Conservation (phyloP, 1,140 invertebrate species). For the Drosophila bocki region DNA sequence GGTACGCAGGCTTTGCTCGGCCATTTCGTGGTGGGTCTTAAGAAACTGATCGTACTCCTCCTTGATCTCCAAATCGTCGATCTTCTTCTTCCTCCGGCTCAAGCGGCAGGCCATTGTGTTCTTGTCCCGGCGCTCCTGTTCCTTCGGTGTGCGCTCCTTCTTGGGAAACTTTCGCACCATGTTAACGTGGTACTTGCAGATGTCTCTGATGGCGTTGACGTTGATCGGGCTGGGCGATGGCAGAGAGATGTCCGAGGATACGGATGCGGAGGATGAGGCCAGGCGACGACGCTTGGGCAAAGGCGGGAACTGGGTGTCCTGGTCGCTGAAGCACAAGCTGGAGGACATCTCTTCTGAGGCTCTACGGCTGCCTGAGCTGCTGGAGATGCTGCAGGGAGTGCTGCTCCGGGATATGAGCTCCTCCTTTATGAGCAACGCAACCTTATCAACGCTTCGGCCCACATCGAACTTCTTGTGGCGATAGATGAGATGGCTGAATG, state of each 20-base stretch:
- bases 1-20: constrained; percentile 63
- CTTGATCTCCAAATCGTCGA: constrained; percentile 72
- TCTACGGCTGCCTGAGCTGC: constrained; percentile 7
- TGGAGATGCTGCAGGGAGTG: constrained; percentile 27
- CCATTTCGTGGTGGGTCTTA: constrained; percentile 57
- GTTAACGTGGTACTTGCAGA: constrained; percentile 78
- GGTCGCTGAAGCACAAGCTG: constrained; percentile 55
- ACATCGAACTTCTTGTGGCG: constrained; percentile 79
- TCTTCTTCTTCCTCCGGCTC: constrained; percentile 73
- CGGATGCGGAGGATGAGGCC: constrained; percentile 29
- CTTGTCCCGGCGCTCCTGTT: constrained; percentile 78
- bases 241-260: constrained; percentile 28
- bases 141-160: constrained; percentile 77
- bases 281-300: constrained; percentile 60
- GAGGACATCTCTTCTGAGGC: constrained; percentile 23
- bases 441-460: constrained; percentile 11
- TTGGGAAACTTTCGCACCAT: constrained; percentile 81
- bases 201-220: constrained; percentile 58
- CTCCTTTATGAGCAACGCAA: constrained; percentile 36
- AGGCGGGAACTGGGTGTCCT: constrained; percentile 7
- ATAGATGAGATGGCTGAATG: constrained; percentile 43
- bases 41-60: constrained; percentile 72
- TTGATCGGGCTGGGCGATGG: constrained; percentile 42
- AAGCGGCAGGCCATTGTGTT: constrained; percentile 80
- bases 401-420: constrained; percentile 46